Conservation (phyloP, 2,888 invertebrate genomes). For the Caenorhabditis becei region DNA sequence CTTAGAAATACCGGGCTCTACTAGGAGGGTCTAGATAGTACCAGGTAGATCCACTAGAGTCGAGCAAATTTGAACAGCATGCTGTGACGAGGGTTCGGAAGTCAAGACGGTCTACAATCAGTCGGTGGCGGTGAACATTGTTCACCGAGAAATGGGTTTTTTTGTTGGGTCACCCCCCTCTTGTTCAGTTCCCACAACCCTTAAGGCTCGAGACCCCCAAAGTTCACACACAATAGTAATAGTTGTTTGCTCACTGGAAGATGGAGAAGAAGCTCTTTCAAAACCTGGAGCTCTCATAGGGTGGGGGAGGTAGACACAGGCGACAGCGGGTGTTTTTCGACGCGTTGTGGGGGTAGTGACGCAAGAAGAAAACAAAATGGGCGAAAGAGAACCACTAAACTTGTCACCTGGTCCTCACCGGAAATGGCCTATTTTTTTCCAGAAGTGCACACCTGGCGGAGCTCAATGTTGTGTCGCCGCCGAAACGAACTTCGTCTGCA, state of each 20-base stretch:
- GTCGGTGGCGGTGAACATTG: constrained; percentile 20
- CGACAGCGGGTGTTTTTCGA: constrained; percentile 49
- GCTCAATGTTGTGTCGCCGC: constrained; percentile 55
- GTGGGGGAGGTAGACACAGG: constrained; percentile 44
- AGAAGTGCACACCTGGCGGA: constrained; percentile 60
- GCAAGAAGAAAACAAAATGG: constrained; percentile 52
- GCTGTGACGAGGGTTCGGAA: constrained; percentile 22
- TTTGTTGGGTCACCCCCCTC: not conserved
- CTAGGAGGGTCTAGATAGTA: constrained; percentile 8
- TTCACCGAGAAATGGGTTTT: constrained; percentile 27
- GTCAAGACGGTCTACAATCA: constrained; percentile 4
- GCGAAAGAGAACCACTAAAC: constrained; percentile 48
- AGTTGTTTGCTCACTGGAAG: constrained; percentile 43
- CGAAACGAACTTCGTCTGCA: constrained; percentile 53
- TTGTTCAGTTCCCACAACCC: not conserved
- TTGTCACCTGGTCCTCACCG: constrained; percentile 55
- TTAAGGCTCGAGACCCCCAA: constrained; percentile 8
- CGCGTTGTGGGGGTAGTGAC: constrained; percentile 52
- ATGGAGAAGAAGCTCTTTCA: constrained; percentile 9
- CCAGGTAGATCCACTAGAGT: constrained; percentile 24
- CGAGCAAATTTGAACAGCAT: constrained; percentile 57
- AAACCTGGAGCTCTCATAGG: constrained; percentile 32
- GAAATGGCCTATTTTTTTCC: constrained; percentile 37
- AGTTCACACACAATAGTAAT: constrained; percentile 38
- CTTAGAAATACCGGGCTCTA: constrained; percentile 19